Conservation (phyloP, 1,140 invertebrate genomes). For the Glomeris maerens region DNA sequence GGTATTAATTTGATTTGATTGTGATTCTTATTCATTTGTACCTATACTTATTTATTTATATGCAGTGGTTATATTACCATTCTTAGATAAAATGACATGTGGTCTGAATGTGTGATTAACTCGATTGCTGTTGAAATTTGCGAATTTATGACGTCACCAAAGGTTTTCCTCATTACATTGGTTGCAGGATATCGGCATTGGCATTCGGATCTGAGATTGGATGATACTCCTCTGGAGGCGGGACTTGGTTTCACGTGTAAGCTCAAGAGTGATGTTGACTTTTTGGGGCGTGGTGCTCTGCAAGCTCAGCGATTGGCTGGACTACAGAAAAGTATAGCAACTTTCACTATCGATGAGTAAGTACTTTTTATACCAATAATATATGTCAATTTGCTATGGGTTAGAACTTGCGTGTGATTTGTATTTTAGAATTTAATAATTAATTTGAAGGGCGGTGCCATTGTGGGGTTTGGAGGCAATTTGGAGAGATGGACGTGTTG, state of each 20-base stretch:
- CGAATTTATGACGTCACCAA: no score
- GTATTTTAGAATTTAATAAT: background rate
- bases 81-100: no score
- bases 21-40: no score
- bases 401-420: no score
- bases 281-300: slow-evolving; percentile 56
- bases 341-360: slow-evolving; percentile 53
- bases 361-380: no score
- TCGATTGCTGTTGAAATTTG: no score
- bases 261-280: slow-evolving; percentile 50
- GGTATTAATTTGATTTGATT: no score
- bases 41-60: no score
- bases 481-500: slow-evolving; percentile 54
- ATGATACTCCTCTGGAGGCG: slow-evolving; percentile 74
- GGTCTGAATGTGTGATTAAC: no score
- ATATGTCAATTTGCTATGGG: no score
- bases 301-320: slow-evolving; percentile 46
- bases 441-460: slow-evolving; percentile 39
- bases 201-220: slow-evolving; percentile 61
- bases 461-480: slow-evolving; percentile 71
- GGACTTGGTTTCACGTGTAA: slow-evolving; percentile 58
- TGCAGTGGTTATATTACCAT: no score
- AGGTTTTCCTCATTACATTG: no score
- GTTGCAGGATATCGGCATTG: slow-evolving; percentile 63
- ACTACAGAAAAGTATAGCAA: slow-evolving; percentile 54